Conservation (phyloP, 2,888 invertebrate genomes). For the Drosophila eohydei region DNA sequence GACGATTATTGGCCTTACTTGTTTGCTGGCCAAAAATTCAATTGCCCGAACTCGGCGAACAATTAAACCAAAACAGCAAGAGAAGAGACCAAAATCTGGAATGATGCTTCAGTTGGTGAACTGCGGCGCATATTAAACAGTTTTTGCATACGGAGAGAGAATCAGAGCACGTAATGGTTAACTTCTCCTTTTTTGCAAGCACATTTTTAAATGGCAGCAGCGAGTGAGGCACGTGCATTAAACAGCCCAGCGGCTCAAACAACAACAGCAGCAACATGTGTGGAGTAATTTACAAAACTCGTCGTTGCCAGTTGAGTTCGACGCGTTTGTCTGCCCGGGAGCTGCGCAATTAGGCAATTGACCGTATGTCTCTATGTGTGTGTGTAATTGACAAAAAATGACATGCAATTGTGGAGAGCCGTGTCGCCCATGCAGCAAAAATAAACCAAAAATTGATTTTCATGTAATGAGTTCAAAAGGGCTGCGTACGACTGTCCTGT, state of each 20-base stretch:
- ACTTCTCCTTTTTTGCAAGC: conserved; percentile 55
- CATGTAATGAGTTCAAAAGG: conserved; percentile 75
- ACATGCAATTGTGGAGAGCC: conserved; percentile 52
- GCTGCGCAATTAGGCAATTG: conserved; percentile 76
- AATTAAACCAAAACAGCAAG: conserved; percentile 51
- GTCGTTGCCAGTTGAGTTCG: conserved; percentile 69
- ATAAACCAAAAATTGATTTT: conserved; percentile 78
- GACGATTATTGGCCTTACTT: conserved; percentile 33
- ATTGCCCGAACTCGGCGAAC: conserved; percentile 54
- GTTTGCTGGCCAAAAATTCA: conserved; percentile 63
- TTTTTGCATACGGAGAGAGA: conserved; percentile 24
- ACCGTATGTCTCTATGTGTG: conserved; percentile 34
- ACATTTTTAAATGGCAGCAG: conserved; percentile 73
- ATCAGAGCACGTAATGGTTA: conserved; percentile 54
- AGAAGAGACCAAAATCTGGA: conserved; percentile 1
- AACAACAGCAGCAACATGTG: conserved; percentile 44
- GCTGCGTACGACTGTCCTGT: conserved; percentile 37
- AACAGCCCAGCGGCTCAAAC: conserved; percentile 69
- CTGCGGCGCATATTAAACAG: conserved; percentile 66
- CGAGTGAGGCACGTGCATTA: conserved; percentile 78
- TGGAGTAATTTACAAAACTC: conserved; percentile 75
- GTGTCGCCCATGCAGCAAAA: conserved; percentile 53
- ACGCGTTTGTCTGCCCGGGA: conserved; percentile 70
- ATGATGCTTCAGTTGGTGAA: conserved; percentile 43
- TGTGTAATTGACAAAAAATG: conserved; percentile 75